Evolutionary conservation across 1,140 invertebrate species (phyloP).

Genomic region (Maconellicoccus hirsutus): DNA sequence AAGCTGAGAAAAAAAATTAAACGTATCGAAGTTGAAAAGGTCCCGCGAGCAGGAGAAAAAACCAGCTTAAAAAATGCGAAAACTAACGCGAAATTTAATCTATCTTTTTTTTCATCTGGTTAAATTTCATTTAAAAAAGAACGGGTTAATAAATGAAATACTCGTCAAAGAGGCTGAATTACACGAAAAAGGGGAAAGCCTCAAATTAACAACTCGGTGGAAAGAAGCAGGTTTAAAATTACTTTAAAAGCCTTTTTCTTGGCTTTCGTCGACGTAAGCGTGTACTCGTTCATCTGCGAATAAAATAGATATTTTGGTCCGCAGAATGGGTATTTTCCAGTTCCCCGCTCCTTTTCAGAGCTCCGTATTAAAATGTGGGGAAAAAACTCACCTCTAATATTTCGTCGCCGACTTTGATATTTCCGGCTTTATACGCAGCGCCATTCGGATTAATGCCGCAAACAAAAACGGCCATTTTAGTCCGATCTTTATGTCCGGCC

Average conservation of each 20-base stretch:
- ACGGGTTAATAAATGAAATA: neutral
- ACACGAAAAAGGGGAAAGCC: neutral
- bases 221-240: neutral
- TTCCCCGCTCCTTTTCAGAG: too few relatives aligned
- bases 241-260: too few relatives aligned
- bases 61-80: neutral
- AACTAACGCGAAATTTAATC: neutral
- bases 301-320: too few relatives aligned
- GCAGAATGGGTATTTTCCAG: too few relatives aligned
- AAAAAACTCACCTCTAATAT: conserved; percentile 67
- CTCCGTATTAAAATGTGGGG: too few relatives aligned
- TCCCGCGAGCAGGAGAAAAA: too few relatives aligned
- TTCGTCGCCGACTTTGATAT: conserved; percentile 85
- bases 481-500: conserved; percentile 86
- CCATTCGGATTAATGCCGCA: conserved; percentile 88
- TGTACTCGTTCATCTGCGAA: too few relatives aligned
- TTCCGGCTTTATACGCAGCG: conserved; percentile 56
- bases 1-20: too few relatives aligned
- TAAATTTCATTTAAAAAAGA: neutral
- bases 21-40: too few relatives aligned
- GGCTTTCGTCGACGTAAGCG: too few relatives aligned
- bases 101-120: neutral
- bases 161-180: neutral
- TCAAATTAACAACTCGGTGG: neutral
- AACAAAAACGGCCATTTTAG: conserved; percentile 91